Evolutionary conservation across 1,140 invertebrate genomes (phyloP).

Genomic region (Pachypsylla venusta): DNA sequence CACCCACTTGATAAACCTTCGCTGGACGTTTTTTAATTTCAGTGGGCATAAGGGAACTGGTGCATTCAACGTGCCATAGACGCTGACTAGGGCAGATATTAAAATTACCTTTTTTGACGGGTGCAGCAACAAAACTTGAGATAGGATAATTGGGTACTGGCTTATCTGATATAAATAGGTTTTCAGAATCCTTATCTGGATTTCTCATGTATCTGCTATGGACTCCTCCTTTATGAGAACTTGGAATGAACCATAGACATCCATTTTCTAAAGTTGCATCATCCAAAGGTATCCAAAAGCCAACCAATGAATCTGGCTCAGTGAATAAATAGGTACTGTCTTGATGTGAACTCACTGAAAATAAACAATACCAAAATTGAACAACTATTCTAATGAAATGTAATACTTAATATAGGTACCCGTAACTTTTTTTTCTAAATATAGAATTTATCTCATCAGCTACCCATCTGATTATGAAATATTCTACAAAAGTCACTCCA

Average conservation of each 20-base stretch:
- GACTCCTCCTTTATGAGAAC: constrained; percentile 72
- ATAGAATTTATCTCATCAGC: no score
- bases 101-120: constrained; percentile 70
- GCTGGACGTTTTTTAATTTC: no score
- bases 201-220: constrained; percentile 56
- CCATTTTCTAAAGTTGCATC: constrained; percentile 86
- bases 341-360: constrained; percentile 59
- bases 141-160: constrained; percentile 53
- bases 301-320: constrained; percentile 48
- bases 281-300: constrained; percentile 91
- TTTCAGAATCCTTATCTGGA: constrained; percentile 42
- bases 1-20: no score
- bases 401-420: no score
- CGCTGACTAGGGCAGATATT: no score
- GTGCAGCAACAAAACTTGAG: constrained; percentile 58
- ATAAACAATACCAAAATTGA: no score
- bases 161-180: constrained; percentile 46
- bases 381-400: no score
- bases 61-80: no score
- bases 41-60: no score
- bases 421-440: no score
- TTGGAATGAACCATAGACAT: constrained; percentile 80
- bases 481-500: no score
- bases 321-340: constrained; percentile 77
- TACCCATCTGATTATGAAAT: no score